Percentiles rank a stretch among this genome's conserved stretches.
These are phyloP conservation scores for Diglossa cyanea DNA, from an alignment of 2,797 vertebrate species.

Conservation along the genomic window DNA sequence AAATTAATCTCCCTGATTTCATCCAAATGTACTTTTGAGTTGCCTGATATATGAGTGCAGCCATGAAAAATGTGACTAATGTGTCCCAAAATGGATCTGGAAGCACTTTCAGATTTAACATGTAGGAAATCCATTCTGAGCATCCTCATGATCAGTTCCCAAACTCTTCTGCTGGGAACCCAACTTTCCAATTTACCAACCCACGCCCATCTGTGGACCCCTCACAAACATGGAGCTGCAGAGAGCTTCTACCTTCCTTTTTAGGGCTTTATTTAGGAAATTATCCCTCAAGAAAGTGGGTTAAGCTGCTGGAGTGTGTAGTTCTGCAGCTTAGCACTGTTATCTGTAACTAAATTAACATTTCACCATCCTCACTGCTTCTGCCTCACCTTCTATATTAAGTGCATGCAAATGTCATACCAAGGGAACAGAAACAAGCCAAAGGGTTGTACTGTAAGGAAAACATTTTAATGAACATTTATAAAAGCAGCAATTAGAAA, in stretches of 20 bases:
- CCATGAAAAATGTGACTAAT: background rate
- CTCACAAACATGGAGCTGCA: background rate
- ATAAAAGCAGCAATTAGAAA: background rate
- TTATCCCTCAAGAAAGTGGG: background rate
- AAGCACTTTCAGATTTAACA: background rate
- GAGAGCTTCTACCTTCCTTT: background rate
- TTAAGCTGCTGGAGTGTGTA: background rate
- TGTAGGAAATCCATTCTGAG: background rate
- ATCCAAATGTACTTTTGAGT: background rate
- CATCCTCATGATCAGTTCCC: background rate
- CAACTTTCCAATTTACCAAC: background rate
- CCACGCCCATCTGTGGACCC: background rate
- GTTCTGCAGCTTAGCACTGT: background rate
- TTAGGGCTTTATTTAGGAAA: background rate
- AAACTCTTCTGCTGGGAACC: background rate
- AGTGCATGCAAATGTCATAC: background rate
- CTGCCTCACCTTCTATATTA: background rate
- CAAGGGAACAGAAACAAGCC: conserved; percentile 39
- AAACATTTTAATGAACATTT: conserved; percentile 6
- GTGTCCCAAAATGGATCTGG: background rate
- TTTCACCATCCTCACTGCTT: background rate
- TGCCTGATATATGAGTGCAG: background rate
- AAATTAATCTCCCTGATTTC: background rate
- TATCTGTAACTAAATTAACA: background rate
- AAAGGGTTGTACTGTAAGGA: background rate